These are phyloP conservation scores for Tenebrio molitor DNA, from an alignment of 1,140 invertebrate genomes.

Conservation along the genomic window DNA sequence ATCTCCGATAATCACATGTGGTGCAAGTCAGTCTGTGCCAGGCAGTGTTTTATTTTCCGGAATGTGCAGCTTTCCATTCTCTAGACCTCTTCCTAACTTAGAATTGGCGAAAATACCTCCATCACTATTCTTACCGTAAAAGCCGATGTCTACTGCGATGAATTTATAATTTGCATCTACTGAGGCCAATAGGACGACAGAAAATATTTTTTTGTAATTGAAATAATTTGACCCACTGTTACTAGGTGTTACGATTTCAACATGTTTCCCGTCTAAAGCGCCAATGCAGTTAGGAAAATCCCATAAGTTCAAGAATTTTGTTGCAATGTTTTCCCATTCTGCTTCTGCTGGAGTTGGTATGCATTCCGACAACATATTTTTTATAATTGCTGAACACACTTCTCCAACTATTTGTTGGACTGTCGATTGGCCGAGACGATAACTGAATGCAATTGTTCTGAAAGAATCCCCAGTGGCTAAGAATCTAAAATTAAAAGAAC, in stretches of 20 bases:
- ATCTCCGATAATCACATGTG: slow-evolving; percentile 12
- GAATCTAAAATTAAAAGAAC: slow-evolving; percentile 54
- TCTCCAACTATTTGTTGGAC: slow-evolving; percentile 59
- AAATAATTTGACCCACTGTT: slow-evolving; percentile 64
- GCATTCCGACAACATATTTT: slow-evolving; percentile 51
- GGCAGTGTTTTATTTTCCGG: slow-evolving; percentile 58
- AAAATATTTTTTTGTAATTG: slow-evolving; percentile 64
- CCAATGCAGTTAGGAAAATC: slow-evolving; percentile 66
- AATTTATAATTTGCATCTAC: slow-evolving; percentile 66
- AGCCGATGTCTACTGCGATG: slow-evolving; percentile 65
- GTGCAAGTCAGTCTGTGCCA: slow-evolving; percentile 35
- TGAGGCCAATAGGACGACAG: slow-evolving; percentile 66
- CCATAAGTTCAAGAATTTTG: slow-evolving; percentile 58
- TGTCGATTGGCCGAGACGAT: slow-evolving; percentile 59
- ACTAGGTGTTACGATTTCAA: slow-evolving; percentile 61
- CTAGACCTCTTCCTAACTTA: slow-evolving; percentile 39
- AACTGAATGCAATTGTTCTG: slow-evolving; percentile 56
- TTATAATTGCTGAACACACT: slow-evolving; percentile 58
- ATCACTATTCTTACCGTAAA: slow-evolving; percentile 65
- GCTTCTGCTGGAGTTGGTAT: slow-evolving; percentile 55
- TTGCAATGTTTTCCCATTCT: slow-evolving; percentile 56
- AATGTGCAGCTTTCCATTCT: slow-evolving; percentile 52
- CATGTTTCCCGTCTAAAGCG: slow-evolving; percentile 67
- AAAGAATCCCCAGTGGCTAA: slow-evolving; percentile 54
- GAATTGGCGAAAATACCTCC: slow-evolving; percentile 56